These are phyloP conservation scores for Pangasianodon hypophthalmus DNA, from an alignment of 2,113 vertebrate species.

Conservation along the genomic window DNA sequence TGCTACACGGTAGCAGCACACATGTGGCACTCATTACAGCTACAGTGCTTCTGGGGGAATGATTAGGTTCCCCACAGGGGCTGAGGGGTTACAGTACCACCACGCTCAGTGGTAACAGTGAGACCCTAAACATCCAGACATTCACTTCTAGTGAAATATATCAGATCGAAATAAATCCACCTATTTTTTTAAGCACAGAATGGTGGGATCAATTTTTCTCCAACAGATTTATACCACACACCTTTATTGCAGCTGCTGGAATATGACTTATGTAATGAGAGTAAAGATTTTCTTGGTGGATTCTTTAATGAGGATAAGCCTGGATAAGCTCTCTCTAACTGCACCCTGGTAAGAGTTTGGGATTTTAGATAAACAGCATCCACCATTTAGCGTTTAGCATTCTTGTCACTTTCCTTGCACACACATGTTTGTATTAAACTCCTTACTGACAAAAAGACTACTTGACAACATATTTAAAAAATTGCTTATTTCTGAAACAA, in stretches of 20 bases:
- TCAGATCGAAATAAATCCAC: slow-evolving; percentile 17
- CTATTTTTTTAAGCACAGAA: not conserved
- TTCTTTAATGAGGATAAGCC: not conserved
- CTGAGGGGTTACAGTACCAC: slow-evolving; percentile 33
- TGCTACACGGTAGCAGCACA: slow-evolving; percentile 63
- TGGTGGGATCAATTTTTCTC: not conserved
- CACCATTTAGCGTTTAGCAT: not conserved
- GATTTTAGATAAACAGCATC: not conserved
- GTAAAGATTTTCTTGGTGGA: not conserved
- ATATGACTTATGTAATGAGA: not conserved
- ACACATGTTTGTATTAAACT: not conserved
- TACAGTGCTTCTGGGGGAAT: slow-evolving; percentile 64
- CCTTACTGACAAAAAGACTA: not conserved
- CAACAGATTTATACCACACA: not conserved
- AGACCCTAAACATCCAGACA: slow-evolving; percentile 6
- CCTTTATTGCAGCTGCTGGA: slow-evolving; percentile 2
- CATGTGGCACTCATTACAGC: slow-evolving; percentile 72
- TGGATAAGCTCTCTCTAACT: not conserved
- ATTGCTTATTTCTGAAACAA: not conserved
- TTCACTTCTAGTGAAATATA: not conserved
- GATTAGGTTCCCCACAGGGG: slow-evolving; percentile 29
- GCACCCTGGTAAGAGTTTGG: not conserved
- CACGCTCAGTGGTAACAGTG: slow-evolving; percentile 15
- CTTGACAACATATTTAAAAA: not conserved
- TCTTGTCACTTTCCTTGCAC: not conserved